Evolutionary conservation across 2,888 invertebrate genomes (phyloP), one percentile per base, ranked within the genome.

Genomic region (Pollenia griseotomentosa): DNA sequence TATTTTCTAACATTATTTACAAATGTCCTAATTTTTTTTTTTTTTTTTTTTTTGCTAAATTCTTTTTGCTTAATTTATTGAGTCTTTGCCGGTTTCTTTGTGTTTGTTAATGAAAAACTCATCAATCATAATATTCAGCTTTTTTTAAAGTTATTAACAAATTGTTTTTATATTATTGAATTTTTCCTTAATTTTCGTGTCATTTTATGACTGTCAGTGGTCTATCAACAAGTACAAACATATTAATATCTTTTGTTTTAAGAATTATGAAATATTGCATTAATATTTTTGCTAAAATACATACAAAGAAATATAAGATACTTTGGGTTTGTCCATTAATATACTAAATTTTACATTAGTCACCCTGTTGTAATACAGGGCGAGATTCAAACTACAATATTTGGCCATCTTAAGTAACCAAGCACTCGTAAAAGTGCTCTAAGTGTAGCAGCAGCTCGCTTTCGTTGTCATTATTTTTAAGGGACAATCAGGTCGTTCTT

Each of bases 51-150:
- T 61, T 78, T 78, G 12, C 9, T 44, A 53, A 0, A 33, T 33
- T 33, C 33, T 33, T 33, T 33, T 33, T 33, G 33, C 6, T 33
- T 33, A 5, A 33, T 33, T 51, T 79, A 19, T 61, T 11, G 9
- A 71, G 53, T 23, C 48, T 51, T 74, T 46, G n/a, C 46, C 57
- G 77, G 48, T 53, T 59, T 75, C 61, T 55, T 48, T n/a, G 44
- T 55, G 55, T 51, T 40, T 53, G 40, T 61, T 19, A 55, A 57
- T 63, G 68, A 61, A 79, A 68, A 74, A 68, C 61, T 80, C 74
- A 84, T 87, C 84, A 87, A 87, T 87, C 87, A 87, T 84, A 78
- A 78, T 78, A 53, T 71, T 63, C 19, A 16, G 16, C 77, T 83
- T 77, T 5, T 33, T 33, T 33, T 33, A 70, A 14, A 77, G 46